Evolutionary conservation across 2,888 invertebrate genomes (phyloP).

Genomic region (Busseola fusca): DNA sequence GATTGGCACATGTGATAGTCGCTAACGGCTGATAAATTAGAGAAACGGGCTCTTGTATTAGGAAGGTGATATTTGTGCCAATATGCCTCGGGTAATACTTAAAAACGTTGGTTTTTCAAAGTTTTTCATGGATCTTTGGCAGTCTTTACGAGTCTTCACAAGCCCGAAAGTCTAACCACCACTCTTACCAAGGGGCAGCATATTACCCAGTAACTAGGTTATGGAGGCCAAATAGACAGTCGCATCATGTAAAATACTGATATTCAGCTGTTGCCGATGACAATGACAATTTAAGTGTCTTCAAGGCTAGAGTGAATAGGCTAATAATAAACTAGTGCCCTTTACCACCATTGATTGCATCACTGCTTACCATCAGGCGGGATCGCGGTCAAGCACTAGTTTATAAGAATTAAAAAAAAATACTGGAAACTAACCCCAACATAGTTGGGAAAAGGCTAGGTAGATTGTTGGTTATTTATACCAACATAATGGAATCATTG

Average conservation of each 20-base stretch:
- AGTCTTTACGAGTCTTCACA: background rate
- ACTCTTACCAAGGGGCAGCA: background rate
- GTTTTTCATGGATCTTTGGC: background rate
- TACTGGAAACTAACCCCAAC: background rate
- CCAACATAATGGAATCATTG: background rate
- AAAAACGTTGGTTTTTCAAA: background rate
- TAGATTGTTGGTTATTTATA: background rate
- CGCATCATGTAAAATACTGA: background rate
- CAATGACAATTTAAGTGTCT: background rate
- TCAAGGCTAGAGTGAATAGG: no score
- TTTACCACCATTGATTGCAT: no score
- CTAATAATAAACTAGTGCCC: no score
- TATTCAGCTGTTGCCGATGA: background rate
- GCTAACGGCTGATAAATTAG: slow-evolving; percentile 52
- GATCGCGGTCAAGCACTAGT: no score
- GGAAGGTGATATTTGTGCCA: background rate
- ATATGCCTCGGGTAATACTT: background rate
- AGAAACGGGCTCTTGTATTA: slow-evolving; percentile 24
- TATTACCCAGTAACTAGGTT: background rate
- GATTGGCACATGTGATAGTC: slow-evolving; percentile 59
- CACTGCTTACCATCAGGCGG: no score
- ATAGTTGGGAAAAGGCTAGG: background rate
- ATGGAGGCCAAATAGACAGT: background rate
- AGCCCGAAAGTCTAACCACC: background rate
- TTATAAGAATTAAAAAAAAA: no score